phyloP scores from a whole-genome alignment of 2,888 invertebrate genomes.

The Labia minor region DNA sequence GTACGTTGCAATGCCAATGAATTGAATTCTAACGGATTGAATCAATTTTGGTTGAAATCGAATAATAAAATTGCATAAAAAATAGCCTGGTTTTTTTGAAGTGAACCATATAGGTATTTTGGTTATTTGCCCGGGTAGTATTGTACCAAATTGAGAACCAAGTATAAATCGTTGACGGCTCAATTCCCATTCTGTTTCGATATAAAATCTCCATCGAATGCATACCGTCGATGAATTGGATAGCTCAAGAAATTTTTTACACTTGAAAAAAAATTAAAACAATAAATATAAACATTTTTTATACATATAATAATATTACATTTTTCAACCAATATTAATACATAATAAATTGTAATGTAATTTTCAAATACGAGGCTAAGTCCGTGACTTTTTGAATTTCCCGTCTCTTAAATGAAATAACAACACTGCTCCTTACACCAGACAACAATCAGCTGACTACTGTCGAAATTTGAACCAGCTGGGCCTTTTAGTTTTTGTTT shows the following conservation, averaged over 20 bases:
- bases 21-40: background rate
- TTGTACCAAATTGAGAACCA: background rate
- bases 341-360: no score
- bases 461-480: no score
- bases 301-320: no score
- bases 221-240: background rate
- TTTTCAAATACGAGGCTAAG: no score
- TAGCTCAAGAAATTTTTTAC: background rate
- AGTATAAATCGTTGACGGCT: background rate
- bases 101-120: background rate
- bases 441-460: no score
- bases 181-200: background rate
- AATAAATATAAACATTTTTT: no score
- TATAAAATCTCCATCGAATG: background rate
- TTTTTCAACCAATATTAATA: no score
- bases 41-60: background rate
- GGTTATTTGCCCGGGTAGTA: background rate
- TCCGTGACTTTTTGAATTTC: no score
- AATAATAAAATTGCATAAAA: background rate
- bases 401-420: no score
- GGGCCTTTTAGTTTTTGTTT: no score
- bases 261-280: background rate
- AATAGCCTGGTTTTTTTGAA: background rate
- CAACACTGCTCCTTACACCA: no score
- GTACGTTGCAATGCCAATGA: background rate